A percentile compares a stretch with the other conserved stretches of the same genome.
These are phyloP conservation scores for Cerastis rubricosa DNA, from an alignment of 2,888 invertebrate genomes.

Conservation along the genomic window DNA sequence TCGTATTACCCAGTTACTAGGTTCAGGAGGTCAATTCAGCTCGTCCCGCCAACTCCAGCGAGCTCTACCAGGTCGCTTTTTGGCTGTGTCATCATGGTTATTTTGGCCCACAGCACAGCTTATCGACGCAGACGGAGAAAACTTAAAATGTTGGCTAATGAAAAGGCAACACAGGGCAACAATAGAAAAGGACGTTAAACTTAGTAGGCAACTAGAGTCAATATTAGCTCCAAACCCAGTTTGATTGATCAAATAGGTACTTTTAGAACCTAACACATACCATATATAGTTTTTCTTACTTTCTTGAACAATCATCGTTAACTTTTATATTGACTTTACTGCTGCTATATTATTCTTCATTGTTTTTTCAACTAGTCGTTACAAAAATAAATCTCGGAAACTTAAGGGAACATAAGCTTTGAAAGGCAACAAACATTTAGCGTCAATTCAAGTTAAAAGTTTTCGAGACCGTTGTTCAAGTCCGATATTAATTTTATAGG, in stretches of 20 bases:
- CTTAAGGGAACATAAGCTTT: too few species aligned
- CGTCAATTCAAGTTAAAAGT: too few species aligned
- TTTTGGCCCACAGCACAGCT: too few species aligned
- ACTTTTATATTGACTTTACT: not conserved
- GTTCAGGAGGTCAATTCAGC: too few species aligned
- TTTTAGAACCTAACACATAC: not conserved
- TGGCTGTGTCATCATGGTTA: too few species aligned
- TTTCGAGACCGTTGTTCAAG: too few species aligned
- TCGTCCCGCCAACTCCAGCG: too few species aligned
- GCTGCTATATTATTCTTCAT: not conserved
- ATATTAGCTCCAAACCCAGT: not conserved
- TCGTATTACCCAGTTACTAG: too few species aligned
- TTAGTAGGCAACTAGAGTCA: not conserved
- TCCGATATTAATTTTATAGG: too few species aligned
- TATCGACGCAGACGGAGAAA: not conserved
- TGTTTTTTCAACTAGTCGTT: not conserved
- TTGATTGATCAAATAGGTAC: not conserved
- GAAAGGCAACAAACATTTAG: too few species aligned
- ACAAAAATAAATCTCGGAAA: not conserved
- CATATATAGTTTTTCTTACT: not conserved
- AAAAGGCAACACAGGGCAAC: not conserved
- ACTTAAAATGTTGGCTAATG: not conserved
- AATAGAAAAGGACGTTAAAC: not conserved
- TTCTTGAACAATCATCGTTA: not conserved
- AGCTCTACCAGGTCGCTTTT: too few species aligned